phyloP scores from a whole-genome alignment of 2,113 vertebrate genomes.

The Platysteira castanea region DNA sequence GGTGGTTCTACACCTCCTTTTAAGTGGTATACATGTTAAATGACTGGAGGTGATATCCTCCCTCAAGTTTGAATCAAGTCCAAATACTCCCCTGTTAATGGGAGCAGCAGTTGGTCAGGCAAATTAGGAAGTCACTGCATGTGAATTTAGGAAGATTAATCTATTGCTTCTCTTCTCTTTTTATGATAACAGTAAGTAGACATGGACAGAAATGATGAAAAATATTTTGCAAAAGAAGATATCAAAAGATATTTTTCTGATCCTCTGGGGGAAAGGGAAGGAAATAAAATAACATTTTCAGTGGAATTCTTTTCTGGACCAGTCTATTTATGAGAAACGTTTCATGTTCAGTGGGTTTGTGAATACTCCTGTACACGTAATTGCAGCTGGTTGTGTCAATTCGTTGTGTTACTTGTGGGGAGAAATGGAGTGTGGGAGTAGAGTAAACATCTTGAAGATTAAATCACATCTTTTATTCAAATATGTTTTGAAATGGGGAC shows the following conservation, averaged over 20 bases:
- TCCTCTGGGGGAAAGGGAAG: neutral
- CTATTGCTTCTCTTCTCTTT: neutral
- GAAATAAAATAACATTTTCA: neutral
- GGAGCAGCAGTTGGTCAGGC: neutral
- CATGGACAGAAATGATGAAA: neutral
- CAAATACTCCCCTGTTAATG: neutral
- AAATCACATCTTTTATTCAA: neutral
- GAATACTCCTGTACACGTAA: neutral
- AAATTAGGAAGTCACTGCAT: neutral
- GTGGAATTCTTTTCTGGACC: neutral
- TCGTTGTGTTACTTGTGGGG: neutral
- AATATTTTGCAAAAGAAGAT: neutral
- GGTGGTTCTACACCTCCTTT: neutral
- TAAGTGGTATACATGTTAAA: neutral
- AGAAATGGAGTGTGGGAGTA: neutral
- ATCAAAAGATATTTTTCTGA: neutral
- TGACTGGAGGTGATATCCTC: neutral
- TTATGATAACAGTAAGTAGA: neutral
- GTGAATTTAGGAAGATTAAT: neutral
- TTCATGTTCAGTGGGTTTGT: neutral
- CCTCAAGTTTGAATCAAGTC: neutral
- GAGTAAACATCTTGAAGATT: neutral
- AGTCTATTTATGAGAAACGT: neutral
- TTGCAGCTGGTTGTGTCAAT: neutral
- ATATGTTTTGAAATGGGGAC: neutral